Conservation (phyloP, 2,113 vertebrate species). For the Antechinus flavipes region DNA sequence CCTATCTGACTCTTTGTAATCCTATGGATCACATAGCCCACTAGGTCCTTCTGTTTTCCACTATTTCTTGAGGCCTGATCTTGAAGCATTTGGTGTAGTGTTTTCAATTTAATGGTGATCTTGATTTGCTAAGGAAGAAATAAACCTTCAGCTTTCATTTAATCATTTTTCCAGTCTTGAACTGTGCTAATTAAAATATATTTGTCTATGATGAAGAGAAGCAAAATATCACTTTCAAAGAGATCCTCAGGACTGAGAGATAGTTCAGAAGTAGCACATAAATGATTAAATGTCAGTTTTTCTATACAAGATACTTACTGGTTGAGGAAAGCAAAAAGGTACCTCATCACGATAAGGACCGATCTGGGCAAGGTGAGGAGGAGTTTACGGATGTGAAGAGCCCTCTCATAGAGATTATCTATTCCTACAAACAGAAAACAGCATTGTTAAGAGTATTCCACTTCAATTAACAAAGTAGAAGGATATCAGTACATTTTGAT, state of each 20-base stretch:
- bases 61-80: neutral
- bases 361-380: conserved; percentile 95
- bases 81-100: conserved; percentile 10
- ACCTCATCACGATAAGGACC: conserved; percentile 97
- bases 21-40: neutral
- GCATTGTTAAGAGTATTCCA: conserved; percentile 48
- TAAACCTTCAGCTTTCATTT: conserved; percentile 41
- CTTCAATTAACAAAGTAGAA: conserved; percentile 15
- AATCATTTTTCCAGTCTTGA: conserved; percentile 42
- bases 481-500: conserved; percentile 4
- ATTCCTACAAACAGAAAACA: conserved; percentile 88
- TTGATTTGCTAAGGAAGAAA: conserved; percentile 57
- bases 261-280: conserved; percentile 42
- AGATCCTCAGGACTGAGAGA: conserved; percentile 43
- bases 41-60: neutral
- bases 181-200: conserved; percentile 36
- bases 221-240: neutral
- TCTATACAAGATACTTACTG: conserved; percentile 90
- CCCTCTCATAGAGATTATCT: conserved; percentile 97
- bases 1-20: neutral
- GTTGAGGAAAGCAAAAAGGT: conserved; percentile 99
- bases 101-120: conserved; percentile 42
- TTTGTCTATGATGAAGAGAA: conserved; percentile 14
- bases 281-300: neutral
- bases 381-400: conserved; percentile 96